Conservation (phyloP, 2,113 vertebrate genomes). For the Psettodes erumei region DNA sequence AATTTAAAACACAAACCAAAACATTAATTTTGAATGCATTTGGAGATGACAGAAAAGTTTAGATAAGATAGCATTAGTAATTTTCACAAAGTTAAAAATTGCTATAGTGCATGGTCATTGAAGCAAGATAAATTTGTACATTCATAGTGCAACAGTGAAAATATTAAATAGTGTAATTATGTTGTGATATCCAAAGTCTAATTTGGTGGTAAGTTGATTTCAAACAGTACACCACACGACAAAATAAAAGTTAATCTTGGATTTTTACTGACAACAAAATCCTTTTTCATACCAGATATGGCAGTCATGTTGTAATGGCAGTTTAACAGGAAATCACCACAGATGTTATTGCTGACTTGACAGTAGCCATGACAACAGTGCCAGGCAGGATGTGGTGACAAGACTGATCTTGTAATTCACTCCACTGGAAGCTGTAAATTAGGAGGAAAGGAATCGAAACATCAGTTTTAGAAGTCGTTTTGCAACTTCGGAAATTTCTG, state of each 20-base stretch:
- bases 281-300: slow-evolving; percentile 6
- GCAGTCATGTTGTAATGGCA: neutral
- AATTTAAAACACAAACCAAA: neutral
- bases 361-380: slow-evolving; percentile 3
- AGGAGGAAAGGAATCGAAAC: neutral
- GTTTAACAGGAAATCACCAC: neutral
- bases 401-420: neutral
- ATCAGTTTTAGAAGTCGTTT: neutral
- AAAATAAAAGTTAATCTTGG: neutral
- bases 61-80: neutral
- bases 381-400: neutral
- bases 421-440: slow-evolving; percentile 7
- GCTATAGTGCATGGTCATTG: neutral
- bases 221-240: too few relatives aligned
- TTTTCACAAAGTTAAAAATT: neutral
- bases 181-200: neutral
- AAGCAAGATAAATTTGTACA: neutral
- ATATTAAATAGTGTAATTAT: neutral
- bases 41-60: neutral
- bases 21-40: neutral
- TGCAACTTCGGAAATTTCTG: neutral
- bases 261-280: neutral
- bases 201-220: too few relatives aligned
- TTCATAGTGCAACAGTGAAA: neutral
- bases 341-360: neutral